Conservation (phyloP, 2,113 vertebrate species). For the Sinocyclocheilus maitianheensis region DNA sequence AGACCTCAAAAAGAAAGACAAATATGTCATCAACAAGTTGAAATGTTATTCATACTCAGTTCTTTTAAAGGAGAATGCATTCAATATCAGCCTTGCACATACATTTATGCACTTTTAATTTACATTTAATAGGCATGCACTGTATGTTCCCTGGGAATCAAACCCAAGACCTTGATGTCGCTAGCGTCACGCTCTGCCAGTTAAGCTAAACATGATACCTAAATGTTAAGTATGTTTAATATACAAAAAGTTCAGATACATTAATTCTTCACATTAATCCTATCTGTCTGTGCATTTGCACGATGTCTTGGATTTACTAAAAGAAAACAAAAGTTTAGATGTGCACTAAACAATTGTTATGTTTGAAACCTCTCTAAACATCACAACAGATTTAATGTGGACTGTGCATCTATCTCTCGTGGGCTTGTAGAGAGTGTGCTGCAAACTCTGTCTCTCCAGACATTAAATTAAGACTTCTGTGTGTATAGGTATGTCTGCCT, state of each 20-base stretch:
- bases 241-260: not conserved
- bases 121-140: not conserved
- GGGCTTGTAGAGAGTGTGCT: not conserved
- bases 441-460: not conserved
- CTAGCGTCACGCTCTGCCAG: not conserved
- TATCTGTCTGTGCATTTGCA: not conserved
- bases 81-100: not conserved
- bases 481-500: not conserved
- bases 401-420: not conserved
- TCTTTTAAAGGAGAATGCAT: not conserved
- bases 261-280: not conserved
- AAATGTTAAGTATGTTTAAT: not conserved
- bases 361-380: not conserved
- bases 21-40: not conserved
- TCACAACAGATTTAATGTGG: not conserved
- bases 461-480: constrained; percentile 13
- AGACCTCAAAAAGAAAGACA: not conserved
- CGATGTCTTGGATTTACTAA: not conserved
- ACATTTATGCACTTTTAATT: not conserved
- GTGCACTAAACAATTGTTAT: not conserved
- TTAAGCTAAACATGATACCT: not conserved
- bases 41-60: not conserved
- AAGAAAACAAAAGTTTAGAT: not conserved
- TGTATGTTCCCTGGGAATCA: not conserved
- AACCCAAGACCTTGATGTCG: not conserved